phyloP scores from a whole-genome alignment of 1,140 invertebrate genomes.

The Reticulitermes speratus region DNA sequence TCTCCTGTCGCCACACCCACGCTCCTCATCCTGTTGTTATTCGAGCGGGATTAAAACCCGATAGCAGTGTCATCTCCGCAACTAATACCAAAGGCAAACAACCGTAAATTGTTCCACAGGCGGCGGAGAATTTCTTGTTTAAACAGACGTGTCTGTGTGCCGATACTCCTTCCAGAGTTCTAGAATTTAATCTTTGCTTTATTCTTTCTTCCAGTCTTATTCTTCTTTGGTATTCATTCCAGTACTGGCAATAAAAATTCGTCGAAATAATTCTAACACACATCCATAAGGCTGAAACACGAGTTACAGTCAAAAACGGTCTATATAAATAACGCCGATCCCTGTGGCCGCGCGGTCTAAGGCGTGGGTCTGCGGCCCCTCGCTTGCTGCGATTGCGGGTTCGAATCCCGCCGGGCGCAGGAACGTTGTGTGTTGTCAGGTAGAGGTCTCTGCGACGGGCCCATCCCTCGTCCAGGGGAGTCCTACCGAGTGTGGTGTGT shows the following conservation, averaged over 20 bases:
- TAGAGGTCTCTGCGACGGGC: no score
- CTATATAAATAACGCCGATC: no score
- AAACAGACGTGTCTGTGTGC: background rate
- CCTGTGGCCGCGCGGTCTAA: no score
- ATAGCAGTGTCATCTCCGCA: background rate
- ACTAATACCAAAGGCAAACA: conserved; percentile 16
- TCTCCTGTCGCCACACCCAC: background rate
- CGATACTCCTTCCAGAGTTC: background rate
- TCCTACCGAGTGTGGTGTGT: no score
- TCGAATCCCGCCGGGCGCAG: no score
- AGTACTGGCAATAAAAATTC: background rate
- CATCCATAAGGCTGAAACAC: no score
- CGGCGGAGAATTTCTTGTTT: background rate
- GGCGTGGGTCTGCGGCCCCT: no score
- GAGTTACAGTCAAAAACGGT: no score
- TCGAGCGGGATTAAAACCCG: background rate
- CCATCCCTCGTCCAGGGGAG: no score
- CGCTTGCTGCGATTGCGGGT: no score
- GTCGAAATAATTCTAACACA: no score
- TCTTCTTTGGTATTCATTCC: background rate
- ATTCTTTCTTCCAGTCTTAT: background rate
- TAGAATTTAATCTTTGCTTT: background rate
- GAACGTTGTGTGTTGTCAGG: no score
- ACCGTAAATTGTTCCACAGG: background rate
- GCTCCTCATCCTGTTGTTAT: background rate